Evolutionary conservation across 2,113 vertebrate genomes (phyloP).

Genomic region (Dolichotis patagonum): DNA sequence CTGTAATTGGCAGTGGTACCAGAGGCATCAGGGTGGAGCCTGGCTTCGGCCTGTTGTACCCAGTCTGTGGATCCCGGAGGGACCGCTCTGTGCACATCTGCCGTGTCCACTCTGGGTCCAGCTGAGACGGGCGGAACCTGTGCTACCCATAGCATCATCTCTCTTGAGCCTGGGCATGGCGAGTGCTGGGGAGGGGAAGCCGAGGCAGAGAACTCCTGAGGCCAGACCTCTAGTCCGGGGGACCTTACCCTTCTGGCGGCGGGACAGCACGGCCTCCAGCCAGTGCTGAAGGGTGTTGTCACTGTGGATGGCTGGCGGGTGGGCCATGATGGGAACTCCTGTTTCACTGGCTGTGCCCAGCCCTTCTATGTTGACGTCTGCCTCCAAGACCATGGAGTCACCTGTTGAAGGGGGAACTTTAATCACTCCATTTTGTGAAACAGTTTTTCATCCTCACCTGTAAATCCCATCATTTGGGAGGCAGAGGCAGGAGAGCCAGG

Average conservation of each 20-base stretch:
- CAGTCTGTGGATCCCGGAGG: neutral
- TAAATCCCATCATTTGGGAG: neutral
- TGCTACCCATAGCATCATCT: neutral
- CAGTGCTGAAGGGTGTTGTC: slow-evolving; percentile 91
- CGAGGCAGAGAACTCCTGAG: neutral
- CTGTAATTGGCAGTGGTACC: neutral
- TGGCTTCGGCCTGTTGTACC: neutral
- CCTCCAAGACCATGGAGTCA: slow-evolving; percentile 88
- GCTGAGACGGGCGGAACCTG: neutral
- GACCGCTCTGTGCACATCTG: neutral
- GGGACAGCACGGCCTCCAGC: slow-evolving; percentile 87
- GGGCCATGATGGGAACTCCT: slow-evolving; percentile 91
- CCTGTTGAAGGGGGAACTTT: slow-evolving; percentile 76
- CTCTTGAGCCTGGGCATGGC: neutral
- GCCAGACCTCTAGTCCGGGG: neutral
- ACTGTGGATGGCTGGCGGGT: slow-evolving; percentile 89
- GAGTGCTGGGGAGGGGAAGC: neutral
- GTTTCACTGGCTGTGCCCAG: slow-evolving; percentile 85
- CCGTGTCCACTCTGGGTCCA: neutral
- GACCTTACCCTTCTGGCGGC: slow-evolving; percentile 87
- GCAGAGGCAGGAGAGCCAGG: neutral
- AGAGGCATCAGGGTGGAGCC: neutral
- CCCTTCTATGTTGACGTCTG: slow-evolving; percentile 89
- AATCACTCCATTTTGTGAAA: neutral
- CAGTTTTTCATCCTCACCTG: neutral